Percentiles rank a stretch among this genome's conserved stretches.
Evolutionary conservation across 2,888 invertebrate genomes (phyloP).

Genomic region (Caradrina kadenii): DNA sequence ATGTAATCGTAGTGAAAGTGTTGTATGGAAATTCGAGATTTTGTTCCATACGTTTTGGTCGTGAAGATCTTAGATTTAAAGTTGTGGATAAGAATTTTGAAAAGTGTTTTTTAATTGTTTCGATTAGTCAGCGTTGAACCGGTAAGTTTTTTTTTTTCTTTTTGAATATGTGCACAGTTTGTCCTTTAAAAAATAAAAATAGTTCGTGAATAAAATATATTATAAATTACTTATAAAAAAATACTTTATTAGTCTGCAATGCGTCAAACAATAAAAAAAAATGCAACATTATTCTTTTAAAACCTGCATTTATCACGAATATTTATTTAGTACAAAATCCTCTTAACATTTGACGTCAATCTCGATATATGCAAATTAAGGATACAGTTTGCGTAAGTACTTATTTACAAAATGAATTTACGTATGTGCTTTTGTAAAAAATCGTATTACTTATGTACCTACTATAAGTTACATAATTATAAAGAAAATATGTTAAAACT

Average conservation of each 20-base stretch:
- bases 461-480: too few species aligned
- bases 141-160: constrained; percentile 27
- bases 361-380: constrained; percentile 36
- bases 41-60: not conserved
- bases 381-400: not conserved
- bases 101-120: not conserved
- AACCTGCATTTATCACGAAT: not conserved
- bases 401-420: constrained; percentile 18
- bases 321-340: constrained; percentile 4
- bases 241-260: constrained; percentile 5
- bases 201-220: too few species aligned
- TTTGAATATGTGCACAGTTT: too few species aligned
- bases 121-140: not conserved
- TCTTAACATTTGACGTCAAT: constrained; percentile 21
- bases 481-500: too few species aligned
- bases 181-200: too few species aligned
- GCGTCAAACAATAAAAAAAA: constrained; percentile 8
- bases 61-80: not conserved
- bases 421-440: constrained; percentile 10
- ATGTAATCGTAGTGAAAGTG: constrained; percentile 54
- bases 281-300: not conserved
- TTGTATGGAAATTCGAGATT: constrained; percentile 38
- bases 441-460: not conserved
- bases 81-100: not conserved
- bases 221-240: too few species aligned